Conservation (phyloP, 2,797 vertebrate species). For the Fistularia commersonii region DNA sequence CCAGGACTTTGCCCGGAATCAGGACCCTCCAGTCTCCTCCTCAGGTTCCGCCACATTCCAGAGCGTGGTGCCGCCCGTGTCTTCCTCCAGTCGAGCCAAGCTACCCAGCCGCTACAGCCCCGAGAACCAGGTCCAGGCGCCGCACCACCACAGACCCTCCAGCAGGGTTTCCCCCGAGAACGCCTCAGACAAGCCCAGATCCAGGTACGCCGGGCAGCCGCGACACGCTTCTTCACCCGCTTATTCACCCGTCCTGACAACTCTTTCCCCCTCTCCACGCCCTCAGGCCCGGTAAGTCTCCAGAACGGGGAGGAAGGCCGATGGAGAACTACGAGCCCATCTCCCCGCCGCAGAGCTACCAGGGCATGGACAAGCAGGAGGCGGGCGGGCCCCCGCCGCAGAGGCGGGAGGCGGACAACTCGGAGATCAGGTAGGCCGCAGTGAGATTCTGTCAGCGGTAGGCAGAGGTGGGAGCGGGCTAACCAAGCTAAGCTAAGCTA, state of each 20-base stretch:
- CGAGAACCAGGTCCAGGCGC: conserved; percentile 78
- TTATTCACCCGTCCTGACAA: neutral
- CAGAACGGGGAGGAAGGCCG: conserved; percentile 86
- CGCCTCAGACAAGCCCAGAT: conserved; percentile 84
- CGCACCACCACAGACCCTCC: conserved; percentile 85
- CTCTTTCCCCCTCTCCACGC: neutral
- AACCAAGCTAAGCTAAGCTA: too few species aligned
- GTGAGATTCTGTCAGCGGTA: too few species aligned
- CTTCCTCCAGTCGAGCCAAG: conserved; percentile 82
- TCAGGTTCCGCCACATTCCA: conserved; percentile 87
- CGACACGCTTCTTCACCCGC: neutral
- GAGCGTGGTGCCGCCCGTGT: conserved; percentile 72
- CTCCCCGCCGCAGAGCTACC: conserved; percentile 90
- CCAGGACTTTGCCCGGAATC: conserved; percentile 96
- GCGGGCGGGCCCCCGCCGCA: conserved; percentile 78
- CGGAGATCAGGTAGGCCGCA: conserved; percentile 86
- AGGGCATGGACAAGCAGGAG: conserved; percentile 88
- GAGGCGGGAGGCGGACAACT: conserved; percentile 81
- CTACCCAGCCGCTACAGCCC: conserved; percentile 88
- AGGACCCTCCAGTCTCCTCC: conserved; percentile 80
- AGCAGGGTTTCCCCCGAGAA: conserved; percentile 92
- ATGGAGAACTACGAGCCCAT: conserved; percentile 95
- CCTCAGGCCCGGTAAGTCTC: conserved; percentile 91
- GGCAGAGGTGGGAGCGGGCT: too few species aligned
- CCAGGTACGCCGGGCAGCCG: conserved; percentile 75